Evolutionary conservation across 1,140 invertebrate species (phyloP).

Genomic region (Gryllus bimaculatus): DNA sequence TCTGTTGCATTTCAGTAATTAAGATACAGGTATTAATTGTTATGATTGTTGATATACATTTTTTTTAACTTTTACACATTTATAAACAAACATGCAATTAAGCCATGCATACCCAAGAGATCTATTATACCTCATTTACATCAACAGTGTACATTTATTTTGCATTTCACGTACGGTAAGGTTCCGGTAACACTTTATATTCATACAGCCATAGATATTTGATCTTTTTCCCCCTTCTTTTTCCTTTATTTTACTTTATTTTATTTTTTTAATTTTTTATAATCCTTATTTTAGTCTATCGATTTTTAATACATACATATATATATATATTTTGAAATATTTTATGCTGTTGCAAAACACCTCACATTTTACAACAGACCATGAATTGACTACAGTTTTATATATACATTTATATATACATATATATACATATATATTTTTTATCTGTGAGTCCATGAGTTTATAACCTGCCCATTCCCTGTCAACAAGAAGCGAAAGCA

Average conservation of each 20-base stretch:
- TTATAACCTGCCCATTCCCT: not conserved
- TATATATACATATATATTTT: not conserved
- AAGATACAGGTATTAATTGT: not conserved
- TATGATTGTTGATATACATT: not conserved
- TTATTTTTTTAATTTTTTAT: not conserved
- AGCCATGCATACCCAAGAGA: constrained; percentile 3
- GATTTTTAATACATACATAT: not conserved
- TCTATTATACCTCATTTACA: constrained; percentile 1
- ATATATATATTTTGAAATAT: not conserved
- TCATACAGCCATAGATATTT: constrained; percentile 2
- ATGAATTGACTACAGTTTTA: constrained; percentile 5
- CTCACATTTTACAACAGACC: constrained; percentile 4
- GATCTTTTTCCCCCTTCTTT: not conserved
- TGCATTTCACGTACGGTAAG: not conserved
- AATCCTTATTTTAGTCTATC: constrained; percentile 1
- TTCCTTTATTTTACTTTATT: too few relatives aligned
- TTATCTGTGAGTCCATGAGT: constrained; percentile 4
- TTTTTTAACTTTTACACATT: not conserved
- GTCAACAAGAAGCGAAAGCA: not conserved
- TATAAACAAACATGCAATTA: not conserved
- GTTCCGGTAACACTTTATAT: not conserved
- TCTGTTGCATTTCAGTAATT: not conserved
- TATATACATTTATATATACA: constrained; percentile 6
- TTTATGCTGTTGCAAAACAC: not conserved
- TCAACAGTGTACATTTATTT: not conserved